Percentiles rank a stretch among this genome's conserved stretches.
These are phyloP conservation scores for Heliconius melpomene DNA, from an alignment of 1,140 invertebrate species.

Conservation along the genomic window DNA sequence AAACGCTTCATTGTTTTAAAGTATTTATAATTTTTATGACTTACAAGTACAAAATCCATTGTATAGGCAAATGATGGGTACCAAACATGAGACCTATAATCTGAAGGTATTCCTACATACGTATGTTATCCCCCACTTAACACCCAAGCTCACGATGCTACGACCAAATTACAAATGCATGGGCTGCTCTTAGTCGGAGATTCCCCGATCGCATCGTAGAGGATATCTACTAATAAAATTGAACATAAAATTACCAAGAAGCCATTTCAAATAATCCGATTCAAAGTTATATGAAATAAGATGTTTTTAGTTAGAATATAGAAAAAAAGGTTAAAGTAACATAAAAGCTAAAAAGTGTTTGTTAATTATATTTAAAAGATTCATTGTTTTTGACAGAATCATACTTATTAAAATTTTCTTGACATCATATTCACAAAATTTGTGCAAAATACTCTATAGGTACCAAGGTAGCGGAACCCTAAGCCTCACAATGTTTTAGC, in stretches of 20 bases:
- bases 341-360: neutral
- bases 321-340: neutral
- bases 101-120: neutral
- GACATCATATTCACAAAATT: too few relatives aligned
- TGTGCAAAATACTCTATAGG: too few relatives aligned
- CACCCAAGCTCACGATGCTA: neutral
- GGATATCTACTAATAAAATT: constrained; percentile 6
- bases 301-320: neutral
- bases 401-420: too few relatives aligned
- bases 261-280: neutral
- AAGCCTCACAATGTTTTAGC: too few relatives aligned
- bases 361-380: too few relatives aligned
- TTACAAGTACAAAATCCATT: neutral
- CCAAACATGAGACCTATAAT: too few relatives aligned
- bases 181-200: constrained; percentile 21
- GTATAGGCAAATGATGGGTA: neutral
- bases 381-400: too few relatives aligned
- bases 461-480: too few relatives aligned
- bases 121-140: neutral
- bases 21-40: too few relatives aligned
- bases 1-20: too few relatives aligned
- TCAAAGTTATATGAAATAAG: neutral
- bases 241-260: neutral
- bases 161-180: constrained; percentile 22
- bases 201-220: constrained; percentile 9